phyloP scores from a whole-genome alignment of 2,888 invertebrate species.

The Rotaria socialis region DNA sequence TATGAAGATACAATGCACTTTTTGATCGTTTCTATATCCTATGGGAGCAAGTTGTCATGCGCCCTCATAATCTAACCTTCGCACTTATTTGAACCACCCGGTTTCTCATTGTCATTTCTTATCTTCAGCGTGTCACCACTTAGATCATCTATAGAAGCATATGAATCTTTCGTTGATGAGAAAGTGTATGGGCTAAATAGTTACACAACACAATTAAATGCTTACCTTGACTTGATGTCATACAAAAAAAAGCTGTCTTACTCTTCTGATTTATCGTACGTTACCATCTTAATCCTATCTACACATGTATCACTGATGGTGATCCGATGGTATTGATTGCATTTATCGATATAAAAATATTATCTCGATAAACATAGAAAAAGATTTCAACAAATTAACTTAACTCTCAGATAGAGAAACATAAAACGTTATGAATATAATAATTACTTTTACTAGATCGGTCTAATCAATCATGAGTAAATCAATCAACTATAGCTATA shows the following conservation, averaged over 20 bases:
- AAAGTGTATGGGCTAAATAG: background rate
- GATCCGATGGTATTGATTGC: background rate
- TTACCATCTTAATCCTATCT: background rate
- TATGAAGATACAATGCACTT: background rate
- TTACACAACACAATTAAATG: background rate
- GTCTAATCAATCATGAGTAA: too few relatives aligned
- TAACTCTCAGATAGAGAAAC: background rate
- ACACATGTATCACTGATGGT: background rate
- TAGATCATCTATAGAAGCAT: background rate
- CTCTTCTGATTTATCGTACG: background rate
- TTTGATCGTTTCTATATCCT: background rate
- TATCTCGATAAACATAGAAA: background rate
- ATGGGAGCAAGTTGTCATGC: background rate
- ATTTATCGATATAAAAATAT: background rate
- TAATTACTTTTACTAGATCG: background rate
- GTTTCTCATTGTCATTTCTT: background rate
- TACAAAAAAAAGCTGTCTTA: background rate
- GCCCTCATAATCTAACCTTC: background rate
- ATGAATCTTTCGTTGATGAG: background rate
- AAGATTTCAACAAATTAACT: background rate
- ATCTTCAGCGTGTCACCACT: background rate
- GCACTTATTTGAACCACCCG: background rate
- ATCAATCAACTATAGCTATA: background rate
- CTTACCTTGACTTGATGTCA: background rate
- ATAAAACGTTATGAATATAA: background rate